These are phyloP conservation scores for Lycaon pictus DNA, from an alignment of 2,113 vertebrate genomes.

Conservation along the genomic window DNA sequence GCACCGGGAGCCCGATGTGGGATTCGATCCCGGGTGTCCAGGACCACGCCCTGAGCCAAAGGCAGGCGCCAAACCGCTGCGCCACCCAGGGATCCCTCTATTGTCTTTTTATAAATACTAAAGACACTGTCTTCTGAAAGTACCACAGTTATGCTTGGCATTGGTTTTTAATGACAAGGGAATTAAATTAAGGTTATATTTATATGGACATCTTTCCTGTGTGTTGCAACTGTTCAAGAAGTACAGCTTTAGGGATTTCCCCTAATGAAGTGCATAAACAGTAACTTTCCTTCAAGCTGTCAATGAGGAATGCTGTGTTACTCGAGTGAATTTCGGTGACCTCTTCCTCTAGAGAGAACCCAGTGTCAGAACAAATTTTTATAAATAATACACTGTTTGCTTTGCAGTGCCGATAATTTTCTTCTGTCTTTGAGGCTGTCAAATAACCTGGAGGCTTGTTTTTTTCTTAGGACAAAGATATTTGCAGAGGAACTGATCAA, in stretches of 20 bases:
- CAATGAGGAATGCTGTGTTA: background rate
- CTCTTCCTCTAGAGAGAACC: constrained; percentile 15
- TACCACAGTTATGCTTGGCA: background rate
- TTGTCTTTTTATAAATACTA: background rate
- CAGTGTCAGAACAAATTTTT: constrained; percentile 43
- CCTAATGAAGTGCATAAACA: constrained; percentile 26
- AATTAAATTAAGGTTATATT: constrained; percentile 12
- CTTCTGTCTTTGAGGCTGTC: constrained; percentile 38
- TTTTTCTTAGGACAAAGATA: constrained; percentile 68
- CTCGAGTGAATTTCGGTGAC: constrained; percentile 63
- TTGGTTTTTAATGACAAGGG: constrained; percentile 38
- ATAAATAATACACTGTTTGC: constrained; percentile 72
- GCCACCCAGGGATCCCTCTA: too few relatives aligned
- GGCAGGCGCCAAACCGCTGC: too few relatives aligned
- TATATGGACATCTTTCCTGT: background rate
- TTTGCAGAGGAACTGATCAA: constrained; percentile 69
- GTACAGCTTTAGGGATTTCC: background rate
- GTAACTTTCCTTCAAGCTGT: constrained; percentile 31
- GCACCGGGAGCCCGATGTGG: too few relatives aligned
- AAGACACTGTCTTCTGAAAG: background rate
- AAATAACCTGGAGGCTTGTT: constrained; percentile 56
- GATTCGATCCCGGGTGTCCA: too few relatives aligned
- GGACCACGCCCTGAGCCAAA: too few relatives aligned
- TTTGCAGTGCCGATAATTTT: constrained; percentile 54
- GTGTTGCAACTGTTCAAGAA: constrained; percentile 3